Base-by-base conservation (phyloP, 2,797 vertebrate genomes). In the Onychomys arenicola region DNA sequence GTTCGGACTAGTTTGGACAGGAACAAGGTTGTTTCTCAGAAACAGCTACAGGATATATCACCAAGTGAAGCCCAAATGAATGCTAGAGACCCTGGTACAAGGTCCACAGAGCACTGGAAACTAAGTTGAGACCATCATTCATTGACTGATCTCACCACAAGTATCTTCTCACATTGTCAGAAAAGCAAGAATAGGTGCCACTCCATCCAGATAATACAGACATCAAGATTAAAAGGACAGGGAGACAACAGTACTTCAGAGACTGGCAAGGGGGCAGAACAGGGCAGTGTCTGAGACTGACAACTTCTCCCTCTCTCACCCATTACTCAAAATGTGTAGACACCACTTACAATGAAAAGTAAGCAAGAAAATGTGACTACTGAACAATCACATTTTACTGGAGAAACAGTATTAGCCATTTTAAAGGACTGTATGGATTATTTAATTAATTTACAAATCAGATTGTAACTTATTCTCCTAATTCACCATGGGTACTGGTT, bases 1-100 rank as follows among this genome's bases (percentile, higher is more conserved):
- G 19, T 34, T 23, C 17, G 40, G 19, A 6, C 75, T 93, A 34
- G 16, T 27, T 81, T 95, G 27, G 61, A 13, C 55, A 86, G 10
- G 32, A 40, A 61, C 57, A 21, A 57, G 21, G 46, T 43, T 11
- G 19, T 6, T 92, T 61, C 55, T 37, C 8, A 83, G 37, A 89
- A 90, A 89, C 27, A 95, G 23, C 52, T 71, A 12, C 40, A 75
- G 25, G 75, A 32, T 10, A 37, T 27, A 82, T 57, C 46, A 91
- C 43, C 29, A 95, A 80, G 32, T 77, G 46, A 86, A 94, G 37
- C 34, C 57, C 43, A 95, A 61, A 27, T 57, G 73, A 94, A 49
- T 55, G 14, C 16, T 37, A n/a, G 12, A 37, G 34, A 59, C 13
- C 25, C 27, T 76, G 25, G 3, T 21, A 0, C 10, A 34, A 55